Conservation (phyloP, 1,140 invertebrate genomes). For the Diabrotica virgifera region DNA sequence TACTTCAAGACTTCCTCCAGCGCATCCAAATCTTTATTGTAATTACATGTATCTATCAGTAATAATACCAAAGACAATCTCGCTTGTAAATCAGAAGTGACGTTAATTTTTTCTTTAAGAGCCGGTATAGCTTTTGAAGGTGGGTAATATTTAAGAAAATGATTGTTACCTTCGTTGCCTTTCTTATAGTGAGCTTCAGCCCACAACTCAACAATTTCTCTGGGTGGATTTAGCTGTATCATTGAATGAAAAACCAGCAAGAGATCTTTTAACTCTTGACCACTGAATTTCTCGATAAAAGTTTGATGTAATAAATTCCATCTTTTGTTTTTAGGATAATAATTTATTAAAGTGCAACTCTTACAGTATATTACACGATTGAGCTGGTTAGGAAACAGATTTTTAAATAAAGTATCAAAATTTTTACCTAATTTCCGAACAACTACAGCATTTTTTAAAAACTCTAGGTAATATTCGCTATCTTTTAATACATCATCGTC, state of each 20-base stretch:
- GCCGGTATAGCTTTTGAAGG: slow-evolving; percentile 15
- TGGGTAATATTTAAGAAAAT: slow-evolving; percentile 17
- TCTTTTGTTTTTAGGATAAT: slow-evolving; percentile 11
- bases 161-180: background rate
- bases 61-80: slow-evolving; percentile 6
- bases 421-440: slow-evolving; percentile 6
- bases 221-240: slow-evolving; percentile 4
- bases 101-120: slow-evolving; percentile 24
- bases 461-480: background rate
- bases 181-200: slow-evolving; percentile 13
- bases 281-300: background rate
- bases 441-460: slow-evolving; percentile 9
- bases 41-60: slow-evolving; percentile 11
- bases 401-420: slow-evolving; percentile 4
- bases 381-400: slow-evolving; percentile 6
- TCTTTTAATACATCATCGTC: slow-evolving; percentile 18
- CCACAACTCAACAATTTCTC: slow-evolving; percentile 8
- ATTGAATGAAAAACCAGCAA: background rate
- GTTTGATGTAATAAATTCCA: slow-evolving; percentile 11
- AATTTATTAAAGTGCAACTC: background rate
- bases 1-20: slow-evolving; percentile 21
- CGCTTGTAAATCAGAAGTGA: slow-evolving; percentile 14
- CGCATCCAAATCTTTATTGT: slow-evolving; percentile 19
- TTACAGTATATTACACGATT: background rate
- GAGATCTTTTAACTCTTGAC: background rate